Conservation (phyloP, 2,113 vertebrate species). For the Microtus oregoni region DNA sequence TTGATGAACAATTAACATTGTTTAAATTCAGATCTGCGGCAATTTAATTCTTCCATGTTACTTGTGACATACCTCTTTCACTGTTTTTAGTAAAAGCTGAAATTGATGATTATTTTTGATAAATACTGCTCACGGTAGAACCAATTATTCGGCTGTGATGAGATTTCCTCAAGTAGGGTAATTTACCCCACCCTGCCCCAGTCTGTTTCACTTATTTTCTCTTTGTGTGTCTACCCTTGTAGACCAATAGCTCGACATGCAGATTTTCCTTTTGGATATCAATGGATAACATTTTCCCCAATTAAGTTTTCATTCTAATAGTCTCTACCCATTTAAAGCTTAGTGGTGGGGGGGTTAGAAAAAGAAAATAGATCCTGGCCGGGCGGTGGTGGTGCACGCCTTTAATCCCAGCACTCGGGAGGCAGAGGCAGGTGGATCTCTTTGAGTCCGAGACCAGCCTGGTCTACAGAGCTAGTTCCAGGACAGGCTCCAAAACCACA, state of each 20-base stretch:
- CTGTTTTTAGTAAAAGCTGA: not conserved
- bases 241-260: not conserved
- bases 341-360: not conserved
- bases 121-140: not conserved
- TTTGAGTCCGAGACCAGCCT: too few relatives aligned
- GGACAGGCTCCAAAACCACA: too few relatives aligned
- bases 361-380: not conserved
- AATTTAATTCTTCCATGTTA: not conserved
- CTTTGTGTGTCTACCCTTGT: not conserved
- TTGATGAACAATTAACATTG: not conserved
- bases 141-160: not conserved
- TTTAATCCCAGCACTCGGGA: too few relatives aligned
- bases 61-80: not conserved
- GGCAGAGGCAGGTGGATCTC: too few relatives aligned
- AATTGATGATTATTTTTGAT: not conserved
- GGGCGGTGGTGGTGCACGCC: too few relatives aligned
- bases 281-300: not conserved
- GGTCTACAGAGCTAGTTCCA: too few relatives aligned
- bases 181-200: not conserved
- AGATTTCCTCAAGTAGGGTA: not conserved
- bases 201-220: not conserved
- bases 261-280: not conserved
- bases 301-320: not conserved
- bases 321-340: not conserved
- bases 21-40: not conserved